Base-by-base conservation (phyloP, 2,888 invertebrate species). In the Tenodera sinensis region DNA sequence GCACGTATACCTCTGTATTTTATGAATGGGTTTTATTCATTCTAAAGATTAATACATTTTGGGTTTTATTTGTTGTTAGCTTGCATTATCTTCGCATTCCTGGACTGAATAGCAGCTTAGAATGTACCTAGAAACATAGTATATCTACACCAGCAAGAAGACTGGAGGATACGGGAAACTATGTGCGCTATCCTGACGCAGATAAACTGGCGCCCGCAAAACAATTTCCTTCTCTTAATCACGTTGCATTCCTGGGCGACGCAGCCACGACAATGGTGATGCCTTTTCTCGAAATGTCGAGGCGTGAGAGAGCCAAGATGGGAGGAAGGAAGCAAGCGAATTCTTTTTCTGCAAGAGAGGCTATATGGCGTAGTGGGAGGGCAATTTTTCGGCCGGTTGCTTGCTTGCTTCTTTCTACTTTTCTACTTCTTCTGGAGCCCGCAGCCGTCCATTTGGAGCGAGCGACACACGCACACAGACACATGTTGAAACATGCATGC, bases 151-250 rank as follows among this genome's bases (percentile, higher is more conserved):
- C 25, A 71, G 20, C 15, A n/a, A 25, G 42, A 34, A 30, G 42
- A n/a, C n/a, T 12, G 20, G 9, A 1, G 9, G 12, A 15, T 14
- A 27, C 25, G 84, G n/a, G 34, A 84, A 84, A 84, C 84, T 84
- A 84, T 47, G 85, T n/a, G 42, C n/a, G 85, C 85, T 42, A 85
- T 85, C 14, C 54, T 85, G 85, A 85, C 85, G 28, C 47, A 47
- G 85, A 85, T 85, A 85, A 85, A 85, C n/a, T 85, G 85, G 85
- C 54, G 85, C 85, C 54, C 85, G 54, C 85, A 85, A 47, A 85
- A 85, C 47, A 85, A 85, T 85, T 85, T 85, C 85, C 85, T 47
- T 47, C 85, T n/a, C 85, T 85, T 85, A 85, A 85, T 85, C 85
- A 85, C 34, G 85, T 85, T 85, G 85, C 85, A 85, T 85, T 85